These are phyloP conservation scores for Aix galericulata DNA, from an alignment of 2,113 vertebrate species.

Conservation along the genomic window DNA sequence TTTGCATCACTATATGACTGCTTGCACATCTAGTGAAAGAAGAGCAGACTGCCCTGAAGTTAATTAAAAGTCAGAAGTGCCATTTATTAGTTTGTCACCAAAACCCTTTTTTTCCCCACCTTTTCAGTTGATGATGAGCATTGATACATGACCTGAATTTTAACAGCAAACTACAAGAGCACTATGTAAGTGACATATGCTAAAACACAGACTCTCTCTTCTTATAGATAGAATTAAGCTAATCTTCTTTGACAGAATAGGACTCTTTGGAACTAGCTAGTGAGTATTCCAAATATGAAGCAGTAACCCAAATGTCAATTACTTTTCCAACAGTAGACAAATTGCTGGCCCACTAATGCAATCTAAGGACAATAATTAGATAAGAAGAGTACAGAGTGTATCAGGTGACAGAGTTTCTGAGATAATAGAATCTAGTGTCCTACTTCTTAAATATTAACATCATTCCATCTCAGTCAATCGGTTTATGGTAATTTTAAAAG, in stretches of 20 bases:
- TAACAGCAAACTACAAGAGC: slow-evolving; percentile 66
- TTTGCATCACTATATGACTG: background rate
- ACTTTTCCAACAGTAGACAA: slow-evolving; percentile 80
- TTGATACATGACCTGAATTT: slow-evolving; percentile 65
- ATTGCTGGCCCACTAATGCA: slow-evolving; percentile 81
- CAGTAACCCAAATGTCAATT: slow-evolving; percentile 84
- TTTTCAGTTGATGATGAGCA: slow-evolving; percentile 64
- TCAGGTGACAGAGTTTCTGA: slow-evolving; percentile 82
- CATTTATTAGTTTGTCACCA: slow-evolving; percentile 65
- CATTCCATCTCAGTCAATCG: slow-evolving; percentile 80
- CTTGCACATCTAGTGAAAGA: background rate
- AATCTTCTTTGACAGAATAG: slow-evolving; percentile 77
- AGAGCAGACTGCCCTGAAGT: background rate
- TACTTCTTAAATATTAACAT: slow-evolving; percentile 85
- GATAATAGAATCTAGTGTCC: slow-evolving; percentile 84
- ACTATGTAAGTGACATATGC: slow-evolving; percentile 14
- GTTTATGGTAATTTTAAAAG: slow-evolving; percentile 84
- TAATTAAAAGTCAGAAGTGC: slow-evolving; percentile 61
- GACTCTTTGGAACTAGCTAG: slow-evolving; percentile 71
- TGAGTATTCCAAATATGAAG: slow-evolving; percentile 77
- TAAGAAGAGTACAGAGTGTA: slow-evolving; percentile 82
- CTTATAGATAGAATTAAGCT: slow-evolving; percentile 70
- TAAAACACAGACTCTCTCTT: slow-evolving; percentile 31
- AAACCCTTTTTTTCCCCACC: slow-evolving; percentile 19
- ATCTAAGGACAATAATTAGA: slow-evolving; percentile 85